Conservation (phyloP, 2,797 vertebrate genomes). For the Pseudochirops corinnae region DNA sequence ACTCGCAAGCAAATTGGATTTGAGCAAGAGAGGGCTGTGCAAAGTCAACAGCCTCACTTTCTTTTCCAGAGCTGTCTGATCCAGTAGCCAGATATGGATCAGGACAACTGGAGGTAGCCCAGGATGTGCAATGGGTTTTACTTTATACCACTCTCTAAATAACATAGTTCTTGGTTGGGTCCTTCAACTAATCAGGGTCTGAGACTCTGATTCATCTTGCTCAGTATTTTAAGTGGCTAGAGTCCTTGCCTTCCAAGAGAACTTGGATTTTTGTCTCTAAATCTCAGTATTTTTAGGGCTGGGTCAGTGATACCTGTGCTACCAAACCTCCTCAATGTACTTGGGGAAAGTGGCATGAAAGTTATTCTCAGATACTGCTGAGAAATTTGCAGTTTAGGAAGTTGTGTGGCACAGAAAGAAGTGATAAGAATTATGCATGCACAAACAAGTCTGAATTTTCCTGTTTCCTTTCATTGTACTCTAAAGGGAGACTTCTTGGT, state of each 20-base stretch:
- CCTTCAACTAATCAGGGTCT: not conserved
- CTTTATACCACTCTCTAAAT: not conserved
- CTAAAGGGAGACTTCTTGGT: not conserved
- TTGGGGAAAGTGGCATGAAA: not conserved
- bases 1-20: too few relatives aligned
- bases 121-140: not conserved
- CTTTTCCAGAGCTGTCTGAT: too few relatives aligned
- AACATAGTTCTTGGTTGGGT: not conserved
- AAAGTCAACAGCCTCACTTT: too few relatives aligned
- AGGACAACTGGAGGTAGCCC: too few relatives aligned
- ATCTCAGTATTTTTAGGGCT: not conserved
- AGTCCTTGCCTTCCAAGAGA: not conserved
- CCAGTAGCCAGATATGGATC: too few relatives aligned
- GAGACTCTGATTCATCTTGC: too few relatives aligned
- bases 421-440: not conserved
- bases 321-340: not conserved
- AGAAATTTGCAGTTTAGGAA: not conserved
- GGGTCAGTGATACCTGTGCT: not conserved
- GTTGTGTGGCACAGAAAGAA: not conserved
- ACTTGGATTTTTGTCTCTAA: too few relatives aligned
- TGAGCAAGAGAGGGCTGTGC: too few relatives aligned
- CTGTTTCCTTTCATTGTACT: not conserved
- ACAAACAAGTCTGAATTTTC: not conserved
- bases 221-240: not conserved
- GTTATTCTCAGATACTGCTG: not conserved